Evolutionary conservation across 2,888 invertebrate genomes (phyloP), one percentile per base, ranked within the genome.

Genomic region (Rotaria sp.): DNA sequence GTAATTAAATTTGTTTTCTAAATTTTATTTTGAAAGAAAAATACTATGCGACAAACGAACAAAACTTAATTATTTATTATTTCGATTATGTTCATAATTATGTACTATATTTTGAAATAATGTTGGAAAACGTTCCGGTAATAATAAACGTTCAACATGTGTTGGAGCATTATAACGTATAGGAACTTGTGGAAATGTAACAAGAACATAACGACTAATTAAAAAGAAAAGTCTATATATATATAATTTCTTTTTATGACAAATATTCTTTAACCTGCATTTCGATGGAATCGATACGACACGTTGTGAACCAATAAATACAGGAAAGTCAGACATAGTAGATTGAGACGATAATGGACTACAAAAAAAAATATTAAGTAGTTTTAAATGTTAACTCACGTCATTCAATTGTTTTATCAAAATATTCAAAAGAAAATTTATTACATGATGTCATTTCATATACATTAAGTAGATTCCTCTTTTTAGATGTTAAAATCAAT

Each of bases 321-420:
- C 35, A 67, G 30, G 21, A 21, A 21, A 21, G 4, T 35, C 35
- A 7, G 18, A 35, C 18, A 21, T 35, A 15, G 18, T 7, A 21
- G 35, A 35, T 21, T 35, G 35, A 38, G 21, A 7, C 21, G 35
- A 35, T 3, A 21, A 21, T 3, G 35, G 35, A 35, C 67, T 67
- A 38, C 8, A 67, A 45, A 35, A 30, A 30, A 67, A 45, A 35
- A 30, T 3, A 35, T 24, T 38, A n/a, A 24, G 84, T 50, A 50
- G 48, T 50, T 50, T 50, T 50, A 50, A 15, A 13, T 50, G 10
- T 50, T 15, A 50, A 15, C 15, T 50, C 18, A 13, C 15, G 13
- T 50, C 13, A 15, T 50, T 50, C 48, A 15, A 15, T 13, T 10
- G 2, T 15, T 13, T 93, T 24, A 45, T 80, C 48, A 30, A 48